phyloP scores from a whole-genome alignment of 2,888 invertebrate genomes.

The Phalera bucephala region DNA sequence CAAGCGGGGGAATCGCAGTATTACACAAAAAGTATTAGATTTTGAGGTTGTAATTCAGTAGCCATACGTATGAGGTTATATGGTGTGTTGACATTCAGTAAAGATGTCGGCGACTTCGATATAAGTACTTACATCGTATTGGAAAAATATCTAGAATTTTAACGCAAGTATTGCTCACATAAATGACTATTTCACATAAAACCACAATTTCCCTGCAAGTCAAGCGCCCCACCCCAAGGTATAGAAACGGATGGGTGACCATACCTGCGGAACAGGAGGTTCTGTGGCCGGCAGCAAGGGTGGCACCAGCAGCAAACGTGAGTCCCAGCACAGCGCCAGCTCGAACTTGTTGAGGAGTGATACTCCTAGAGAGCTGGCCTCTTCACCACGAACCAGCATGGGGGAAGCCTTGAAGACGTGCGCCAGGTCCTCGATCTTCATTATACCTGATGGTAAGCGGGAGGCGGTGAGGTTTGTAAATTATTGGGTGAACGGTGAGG shows the following conservation, averaged over 20 bases:
- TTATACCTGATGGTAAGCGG: constrained; percentile 84
- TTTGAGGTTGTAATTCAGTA: too few species aligned
- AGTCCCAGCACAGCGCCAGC: constrained; percentile 98
- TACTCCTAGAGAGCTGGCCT: constrained; percentile 91
- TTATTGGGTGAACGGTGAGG: not conserved
- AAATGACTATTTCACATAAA: too few species aligned
- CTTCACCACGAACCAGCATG: constrained; percentile 84
- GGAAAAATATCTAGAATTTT: too few species aligned
- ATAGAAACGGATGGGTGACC: constrained; percentile 4
- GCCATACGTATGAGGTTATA: too few species aligned
- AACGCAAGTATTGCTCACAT: too few species aligned
- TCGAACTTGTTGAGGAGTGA: constrained; percentile 98
- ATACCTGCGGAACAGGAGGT: constrained; percentile 44
- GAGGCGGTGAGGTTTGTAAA: not conserved
- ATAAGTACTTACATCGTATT: too few species aligned
- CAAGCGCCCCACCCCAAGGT: too few species aligned
- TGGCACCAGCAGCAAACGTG: constrained; percentile 95
- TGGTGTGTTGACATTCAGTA: too few species aligned
- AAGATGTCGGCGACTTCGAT: too few species aligned
- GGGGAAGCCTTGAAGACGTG: constrained; percentile 96
- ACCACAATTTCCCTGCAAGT: too few species aligned
- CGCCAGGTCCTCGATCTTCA: constrained; percentile 96
- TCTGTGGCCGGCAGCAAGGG: constrained; percentile 89
- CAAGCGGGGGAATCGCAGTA: too few species aligned
- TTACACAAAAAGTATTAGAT: too few species aligned